Evolutionary conservation across 2,113 vertebrate genomes (phyloP), one percentile per base, ranked within the genome.

Genomic region (Entomyzon cyanotis): DNA sequence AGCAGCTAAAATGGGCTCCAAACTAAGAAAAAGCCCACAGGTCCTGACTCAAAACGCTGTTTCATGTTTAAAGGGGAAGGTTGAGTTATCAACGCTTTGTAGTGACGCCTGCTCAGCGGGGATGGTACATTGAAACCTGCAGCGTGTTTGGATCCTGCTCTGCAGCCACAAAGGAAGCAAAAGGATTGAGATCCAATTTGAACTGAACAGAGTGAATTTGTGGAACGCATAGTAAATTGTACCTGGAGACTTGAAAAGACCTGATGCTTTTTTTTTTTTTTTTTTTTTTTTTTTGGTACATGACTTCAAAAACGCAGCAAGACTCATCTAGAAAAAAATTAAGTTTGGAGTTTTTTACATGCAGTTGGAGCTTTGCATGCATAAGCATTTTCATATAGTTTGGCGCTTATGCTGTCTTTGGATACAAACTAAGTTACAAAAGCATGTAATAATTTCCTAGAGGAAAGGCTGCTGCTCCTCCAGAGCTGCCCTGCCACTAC

Each of bases 51-150:
- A 87, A 90, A 93, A 73, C 8, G 39, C 53, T 69, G 71, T 90
- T 95, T 97, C 56, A 86, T 92, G 89, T 94, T 90, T 83, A 89
- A 96, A 96, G 65, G 82, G 86, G 87, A 88, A 86, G 50, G 80
- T 22, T 96, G 86, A 81, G 53, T 73, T 96, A 93, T 94, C 56
- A 82, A 0, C 0, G 1, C 90, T 96, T 92, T 92, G 83, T 94
- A 94, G 90, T 41, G 59, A 39, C 80, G 80, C 50, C 89, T 73
- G 0, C 87, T 95, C 92, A 93, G 93, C n/a, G 39, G 76, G 55
- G 55, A 84, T 56, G 75, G 46, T 23, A 19, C 77, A 33, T 0
- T 71, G 73, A 90, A 92, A 91, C 35, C 55, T 94, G 78, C 85
- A 70, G 47, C 0, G 2, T 49, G 53, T 86, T 92, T 77, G 84